Percentiles rank a stretch among this genome's conserved stretches.
Conservation (phyloP, 2,888 invertebrate genomes). For the Hirtodrosophila alboralis region DNA sequence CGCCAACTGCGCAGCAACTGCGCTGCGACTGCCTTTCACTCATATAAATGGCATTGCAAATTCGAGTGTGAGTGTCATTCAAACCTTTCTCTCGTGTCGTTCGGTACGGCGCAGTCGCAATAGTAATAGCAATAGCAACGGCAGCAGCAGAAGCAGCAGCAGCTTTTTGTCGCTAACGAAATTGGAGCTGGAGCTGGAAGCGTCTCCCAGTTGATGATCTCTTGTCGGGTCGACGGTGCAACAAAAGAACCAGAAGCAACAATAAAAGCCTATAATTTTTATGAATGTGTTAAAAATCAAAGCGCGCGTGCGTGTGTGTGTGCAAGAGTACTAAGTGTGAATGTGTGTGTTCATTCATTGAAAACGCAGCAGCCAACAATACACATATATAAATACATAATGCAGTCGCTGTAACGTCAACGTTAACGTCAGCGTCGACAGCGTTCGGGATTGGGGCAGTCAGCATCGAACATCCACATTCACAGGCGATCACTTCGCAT, state of each 20-base stretch:
- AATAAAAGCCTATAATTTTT: slow-evolving; percentile 65
- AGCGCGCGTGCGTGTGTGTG: slow-evolving; percentile 32
- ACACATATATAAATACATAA: slow-evolving; percentile 53
- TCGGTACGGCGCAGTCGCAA: slow-evolving; percentile 51
- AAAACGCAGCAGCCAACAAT: slow-evolving; percentile 52
- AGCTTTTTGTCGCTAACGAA: slow-evolving; percentile 48
- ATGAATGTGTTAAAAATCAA: slow-evolving; percentile 66
- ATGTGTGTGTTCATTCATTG: slow-evolving; percentile 64
- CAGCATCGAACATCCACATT: slow-evolving; percentile 39
- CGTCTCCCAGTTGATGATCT: slow-evolving; percentile 32
- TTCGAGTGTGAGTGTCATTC: slow-evolving; percentile 83
- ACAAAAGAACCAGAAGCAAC: slow-evolving; percentile 41
- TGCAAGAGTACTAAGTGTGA: slow-evolving; percentile 28
- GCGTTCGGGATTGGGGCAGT: slow-evolving; percentile 33
- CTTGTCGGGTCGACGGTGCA: slow-evolving; percentile 25
- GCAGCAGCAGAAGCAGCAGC: slow-evolving; percentile 17
- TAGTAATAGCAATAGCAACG: slow-evolving; percentile 21
- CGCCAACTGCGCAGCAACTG: slow-evolving; percentile 43
- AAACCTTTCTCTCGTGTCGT: slow-evolving; percentile 82
- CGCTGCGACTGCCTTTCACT: slow-evolving; percentile 84
- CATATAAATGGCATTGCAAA: slow-evolving; percentile 84
- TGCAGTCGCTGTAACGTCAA: slow-evolving; percentile 59
- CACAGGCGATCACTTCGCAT: slow-evolving; percentile 72
- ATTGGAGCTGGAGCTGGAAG: slow-evolving; percentile 54
- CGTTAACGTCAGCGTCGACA: slow-evolving; percentile 47